These are phyloP conservation scores for Chrysocyon brachyurus DNA, from an alignment of 2,797 vertebrate genomes.

Conservation along the genomic window DNA sequence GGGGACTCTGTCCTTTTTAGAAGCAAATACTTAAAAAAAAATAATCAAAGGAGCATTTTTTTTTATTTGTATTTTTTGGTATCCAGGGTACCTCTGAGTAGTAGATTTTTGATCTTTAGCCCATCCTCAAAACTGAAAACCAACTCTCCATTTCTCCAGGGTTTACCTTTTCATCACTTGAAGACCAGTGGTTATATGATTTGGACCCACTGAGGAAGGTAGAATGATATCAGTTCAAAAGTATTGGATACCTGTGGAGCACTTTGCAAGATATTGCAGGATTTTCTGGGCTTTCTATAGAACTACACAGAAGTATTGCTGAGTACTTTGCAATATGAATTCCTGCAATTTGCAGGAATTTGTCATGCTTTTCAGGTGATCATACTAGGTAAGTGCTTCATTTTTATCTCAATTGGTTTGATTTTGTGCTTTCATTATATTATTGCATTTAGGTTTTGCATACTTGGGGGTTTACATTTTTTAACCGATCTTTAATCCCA, in stretches of 20 bases:
- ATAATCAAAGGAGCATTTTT: conserved; percentile 71
- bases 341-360: conserved; percentile 33
- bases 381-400: conserved; percentile 63
- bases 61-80: conserved; percentile 66
- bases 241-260: conserved; percentile 62
- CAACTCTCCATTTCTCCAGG: neutral
- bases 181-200: conserved; percentile 31
- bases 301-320: conserved; percentile 61
- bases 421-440: conserved; percentile 65
- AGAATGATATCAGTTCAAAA: conserved; percentile 68
- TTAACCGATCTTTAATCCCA: conserved; percentile 73
- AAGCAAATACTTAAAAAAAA: conserved; percentile 69
- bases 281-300: conserved; percentile 64
- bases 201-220: conserved; percentile 67
- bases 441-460: conserved; percentile 61
- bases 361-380: conserved; percentile 63
- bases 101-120: conserved; percentile 72
- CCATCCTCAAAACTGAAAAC: conserved; percentile 65
- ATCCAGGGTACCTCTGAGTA: conserved; percentile 60
- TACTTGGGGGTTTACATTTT: conserved; percentile 73
- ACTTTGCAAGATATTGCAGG: conserved; percentile 69
- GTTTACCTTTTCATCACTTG: conserved; percentile 65
- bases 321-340: conserved; percentile 63
- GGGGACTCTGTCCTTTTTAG: conserved; percentile 70
- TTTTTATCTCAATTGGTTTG: conserved; percentile 79